A percentile compares a stretch with the other conserved stretches of the same genome.
phyloP scores from a whole-genome alignment of 1,140 invertebrate species.

The Danaus plexippus region DNA sequence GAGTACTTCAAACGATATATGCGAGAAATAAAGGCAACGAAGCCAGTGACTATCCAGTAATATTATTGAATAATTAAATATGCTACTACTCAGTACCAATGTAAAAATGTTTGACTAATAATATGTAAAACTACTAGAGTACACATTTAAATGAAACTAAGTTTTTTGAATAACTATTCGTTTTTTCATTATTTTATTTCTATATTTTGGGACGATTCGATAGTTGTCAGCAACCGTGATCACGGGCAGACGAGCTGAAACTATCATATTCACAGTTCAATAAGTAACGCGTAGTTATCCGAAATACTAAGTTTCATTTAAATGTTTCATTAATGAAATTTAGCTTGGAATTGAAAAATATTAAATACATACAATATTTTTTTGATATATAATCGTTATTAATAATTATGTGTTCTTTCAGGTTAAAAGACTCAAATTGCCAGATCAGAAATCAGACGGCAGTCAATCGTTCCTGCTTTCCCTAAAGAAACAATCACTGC shows the following conservation, averaged over 20 bases:
- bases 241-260: too few relatives aligned
- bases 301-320: too few relatives aligned
- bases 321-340: too few relatives aligned
- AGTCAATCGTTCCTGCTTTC: conserved; percentile 38
- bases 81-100: too few relatives aligned
- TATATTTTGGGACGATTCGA: background rate
- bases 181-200: conserved; percentile 3
- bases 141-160: too few relatives aligned
- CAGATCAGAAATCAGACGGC: conserved; percentile 14
- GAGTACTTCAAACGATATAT: conserved; percentile 75
- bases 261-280: too few relatives aligned
- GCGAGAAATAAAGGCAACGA: conserved; percentile 72
- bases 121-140: too few relatives aligned
- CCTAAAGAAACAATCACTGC: conserved; percentile 39
- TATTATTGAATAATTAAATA: conserved; percentile 8
- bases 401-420: conserved; percentile 19
- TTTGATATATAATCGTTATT: background rate
- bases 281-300: too few relatives aligned
- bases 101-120: too few relatives aligned
- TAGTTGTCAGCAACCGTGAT: background rate
- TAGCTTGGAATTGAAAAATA: too few relatives aligned
- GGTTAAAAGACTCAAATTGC: conserved; percentile 40
- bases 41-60: conserved; percentile 48
- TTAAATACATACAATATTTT: background rate
- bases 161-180: too few relatives aligned